These are phyloP conservation scores for Lasaia peninsularis DNA, from an alignment of 1,140 invertebrate species.

Conservation along the genomic window DNA sequence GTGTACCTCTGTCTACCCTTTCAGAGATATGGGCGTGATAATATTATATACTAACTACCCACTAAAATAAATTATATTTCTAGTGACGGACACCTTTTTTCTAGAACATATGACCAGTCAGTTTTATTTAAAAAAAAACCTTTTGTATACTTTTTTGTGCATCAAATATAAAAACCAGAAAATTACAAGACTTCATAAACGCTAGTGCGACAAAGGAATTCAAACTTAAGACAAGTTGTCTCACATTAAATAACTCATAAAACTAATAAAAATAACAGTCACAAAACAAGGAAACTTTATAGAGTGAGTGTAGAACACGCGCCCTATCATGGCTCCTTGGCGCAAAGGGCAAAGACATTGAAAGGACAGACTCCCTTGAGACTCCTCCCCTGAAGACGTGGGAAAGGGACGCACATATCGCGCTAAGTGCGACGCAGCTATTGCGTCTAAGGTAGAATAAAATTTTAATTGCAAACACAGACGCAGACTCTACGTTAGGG, in stretches of 20 bases:
- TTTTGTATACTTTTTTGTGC: too few species aligned
- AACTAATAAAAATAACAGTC: slow-evolving; percentile 18
- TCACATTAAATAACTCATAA: not conserved
- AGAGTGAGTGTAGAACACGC: slow-evolving; percentile 38
- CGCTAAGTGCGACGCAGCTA: slow-evolving; percentile 32
- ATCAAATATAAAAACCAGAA: not conserved
- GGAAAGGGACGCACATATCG: slow-evolving; percentile 52
- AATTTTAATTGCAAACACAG: slow-evolving; percentile 74
- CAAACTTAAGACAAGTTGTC: not conserved
- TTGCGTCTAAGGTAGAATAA: slow-evolving; percentile 38
- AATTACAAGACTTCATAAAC: not conserved
- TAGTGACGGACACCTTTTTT: too few species aligned
- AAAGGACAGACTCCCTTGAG: slow-evolving; percentile 79
- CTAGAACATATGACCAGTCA: too few species aligned
- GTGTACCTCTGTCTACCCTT: too few species aligned
- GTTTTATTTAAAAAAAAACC: too few species aligned
- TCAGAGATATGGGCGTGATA: too few species aligned
- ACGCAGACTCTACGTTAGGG: slow-evolving; percentile 22
- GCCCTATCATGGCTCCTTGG: slow-evolving; percentile 65
- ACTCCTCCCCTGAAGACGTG: slow-evolving; percentile 73
- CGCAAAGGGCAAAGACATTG: slow-evolving; percentile 76
- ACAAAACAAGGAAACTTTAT: slow-evolving; percentile 40
- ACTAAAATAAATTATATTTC: too few species aligned
- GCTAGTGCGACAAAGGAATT: not conserved
- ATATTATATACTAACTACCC: too few species aligned